Percentiles rank a stretch among this genome's conserved stretches.
These are phyloP conservation scores for Mercenaria mercenaria DNA, from an alignment of 1,140 invertebrate species.

Conservation along the genomic window DNA sequence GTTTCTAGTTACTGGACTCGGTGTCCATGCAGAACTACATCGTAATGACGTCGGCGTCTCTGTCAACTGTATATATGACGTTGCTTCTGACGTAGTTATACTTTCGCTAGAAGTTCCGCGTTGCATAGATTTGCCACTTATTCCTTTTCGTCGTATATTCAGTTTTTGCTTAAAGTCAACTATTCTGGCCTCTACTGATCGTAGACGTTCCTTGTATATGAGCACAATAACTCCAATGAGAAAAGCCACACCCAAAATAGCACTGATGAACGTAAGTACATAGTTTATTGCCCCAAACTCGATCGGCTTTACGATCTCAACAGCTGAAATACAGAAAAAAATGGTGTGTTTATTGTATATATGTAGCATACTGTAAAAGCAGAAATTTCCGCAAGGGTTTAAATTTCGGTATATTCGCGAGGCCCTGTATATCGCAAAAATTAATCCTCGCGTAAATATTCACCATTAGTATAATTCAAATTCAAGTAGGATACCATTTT, in stretches of 20 bases:
- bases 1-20: slow-evolving; percentile 15
- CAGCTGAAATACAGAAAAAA: slow-evolving; percentile 23
- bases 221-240: slow-evolving; percentile 63
- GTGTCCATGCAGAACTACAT: slow-evolving; percentile 50
- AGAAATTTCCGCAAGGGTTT: too few species aligned
- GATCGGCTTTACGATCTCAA: slow-evolving; percentile 37
- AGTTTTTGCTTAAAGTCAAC: slow-evolving; percentile 65
- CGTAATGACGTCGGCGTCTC: slow-evolving; percentile 67
- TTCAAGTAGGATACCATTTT: too few species aligned
- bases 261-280: slow-evolving; percentile 54
- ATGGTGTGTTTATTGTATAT: too few species aligned
- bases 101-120: slow-evolving; percentile 57
- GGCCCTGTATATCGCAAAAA: too few species aligned
- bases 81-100: slow-evolving; percentile 62
- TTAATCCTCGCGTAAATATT: too few species aligned
- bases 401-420: too few species aligned
- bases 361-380: too few species aligned
- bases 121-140: slow-evolving; percentile 63
- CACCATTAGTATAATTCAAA: too few species aligned
- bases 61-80: slow-evolving; percentile 67
- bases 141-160: slow-evolving; percentile 64
- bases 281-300: slow-evolving; percentile 66
- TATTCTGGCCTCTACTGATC: slow-evolving; percentile 13
- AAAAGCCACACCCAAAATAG: slow-evolving; percentile 50
- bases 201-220: slow-evolving; percentile 58